These are phyloP conservation scores for Anguilla megastoma DNA, from an alignment of 2,797 vertebrate species.

Conservation along the genomic window DNA sequence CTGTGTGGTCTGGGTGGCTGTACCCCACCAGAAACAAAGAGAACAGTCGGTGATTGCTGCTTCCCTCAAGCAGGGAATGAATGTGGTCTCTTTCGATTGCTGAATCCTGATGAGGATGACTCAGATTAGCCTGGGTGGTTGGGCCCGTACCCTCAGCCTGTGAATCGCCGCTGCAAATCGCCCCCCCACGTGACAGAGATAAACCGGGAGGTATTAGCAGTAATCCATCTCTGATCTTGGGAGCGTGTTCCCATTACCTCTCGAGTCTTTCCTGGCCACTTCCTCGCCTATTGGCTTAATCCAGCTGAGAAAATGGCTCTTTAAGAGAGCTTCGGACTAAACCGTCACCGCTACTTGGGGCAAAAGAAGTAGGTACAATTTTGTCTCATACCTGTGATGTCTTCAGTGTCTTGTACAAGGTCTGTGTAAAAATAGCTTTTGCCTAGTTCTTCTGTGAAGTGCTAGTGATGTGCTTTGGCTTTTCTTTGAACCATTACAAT, in stretches of 20 bases:
- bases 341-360: not conserved
- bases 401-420: conserved; percentile 14
- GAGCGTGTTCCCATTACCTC: conserved; percentile 35
- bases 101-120: conserved; percentile 28
- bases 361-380: conserved; percentile 11
- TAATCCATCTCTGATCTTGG: conserved; percentile 34
- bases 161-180: conserved; percentile 11
- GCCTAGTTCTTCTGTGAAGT: not conserved
- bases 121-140: conserved; percentile 31
- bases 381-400: conserved; percentile 36
- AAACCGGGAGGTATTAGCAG: conserved; percentile 36
- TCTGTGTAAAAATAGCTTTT: not conserved
- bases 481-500: not conserved
- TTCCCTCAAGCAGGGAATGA: conserved; percentile 3
- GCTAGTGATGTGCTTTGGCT: not conserved
- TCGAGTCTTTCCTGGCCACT: conserved; percentile 6
- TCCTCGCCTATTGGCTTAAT: conserved; percentile 30
- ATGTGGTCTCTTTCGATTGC: not conserved
- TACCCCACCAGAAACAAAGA: conserved; percentile 1
- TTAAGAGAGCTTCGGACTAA: conserved; percentile 7
- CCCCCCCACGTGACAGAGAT: conserved; percentile 30
- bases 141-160: conserved; percentile 23
- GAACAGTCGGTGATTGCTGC: not conserved
- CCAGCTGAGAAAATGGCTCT: conserved; percentile 2
- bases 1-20: not conserved